Base-by-base conservation (phyloP, 2,797 vertebrate species). In the Argentina silus region DNA sequence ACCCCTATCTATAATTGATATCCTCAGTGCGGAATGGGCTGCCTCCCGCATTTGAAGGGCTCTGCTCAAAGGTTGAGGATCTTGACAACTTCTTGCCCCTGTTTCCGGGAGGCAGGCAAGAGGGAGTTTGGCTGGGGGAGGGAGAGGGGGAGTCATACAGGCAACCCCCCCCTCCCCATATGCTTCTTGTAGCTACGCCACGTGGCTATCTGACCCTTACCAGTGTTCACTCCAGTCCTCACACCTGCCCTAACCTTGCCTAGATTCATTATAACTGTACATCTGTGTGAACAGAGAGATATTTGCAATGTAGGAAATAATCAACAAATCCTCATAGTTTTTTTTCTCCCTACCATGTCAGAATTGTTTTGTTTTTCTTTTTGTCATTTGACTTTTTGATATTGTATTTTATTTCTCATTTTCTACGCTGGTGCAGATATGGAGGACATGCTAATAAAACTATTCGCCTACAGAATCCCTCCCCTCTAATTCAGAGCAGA, bases 1-100 rank as follows among this genome's bases (percentile, higher is more conserved):
- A 96, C 95, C 96, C 93, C 97, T 98, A 99, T 99, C 98, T 98
- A 99, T 98, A 99, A 99, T 99, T 99, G 97, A 98, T 98, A 98
- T 98, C 97, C 96, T 97, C 94, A 86, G 94, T 87, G 87, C 91
- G 95, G 95, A 98, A 98, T 97, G 94, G 95, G 95, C 95, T 96
- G 92, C 95, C 23, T 93, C 94, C 95, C 94, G 93, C 94, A 93
- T 97, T 94, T 98, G 95, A 96, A 97, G 95, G 95, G 94, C 95
- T 92, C 87, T 91, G 94, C 96, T 97, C 95, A 97, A 96, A 97
- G 95, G 95, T 96, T 95, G 95, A 96, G 96, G 94, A 95, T 95
- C 96, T 95, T 97, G 96, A 98, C 97, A 97, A 98, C 93, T 96
- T 96, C 93, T 90, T 96, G 94, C 92, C 93, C 94, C 95, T 94